Conservation (phyloP, 2,888 invertebrate genomes). For the Thera britannica region DNA sequence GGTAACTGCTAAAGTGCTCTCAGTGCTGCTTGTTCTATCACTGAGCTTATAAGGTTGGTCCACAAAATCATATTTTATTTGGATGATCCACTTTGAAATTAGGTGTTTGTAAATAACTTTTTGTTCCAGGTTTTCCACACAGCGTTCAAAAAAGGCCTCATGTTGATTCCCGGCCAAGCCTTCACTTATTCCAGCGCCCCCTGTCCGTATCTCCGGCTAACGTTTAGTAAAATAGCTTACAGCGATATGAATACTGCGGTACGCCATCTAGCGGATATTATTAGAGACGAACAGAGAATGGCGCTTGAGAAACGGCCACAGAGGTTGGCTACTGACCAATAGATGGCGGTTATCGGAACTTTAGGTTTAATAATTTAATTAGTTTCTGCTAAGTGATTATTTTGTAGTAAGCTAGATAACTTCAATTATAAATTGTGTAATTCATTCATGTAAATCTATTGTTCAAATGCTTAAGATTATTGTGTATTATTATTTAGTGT, state of each 20-base stretch:
- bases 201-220: conserved; percentile 88
- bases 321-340: conserved; percentile 54
- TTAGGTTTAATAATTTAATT: neutral
- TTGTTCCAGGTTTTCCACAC: conserved; percentile 73
- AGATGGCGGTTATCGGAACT: neutral
- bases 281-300: conserved; percentile 82
- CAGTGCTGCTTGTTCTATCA: too few species aligned
- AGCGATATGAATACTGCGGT: conserved; percentile 87
- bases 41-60: too few species aligned
- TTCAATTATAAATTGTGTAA: too few species aligned
- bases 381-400: neutral
- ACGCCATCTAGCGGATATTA: conserved; percentile 84
- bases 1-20: too few species aligned
- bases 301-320: conserved; percentile 48
- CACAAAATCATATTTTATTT: too few species aligned
- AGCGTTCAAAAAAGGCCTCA: conserved; percentile 87
- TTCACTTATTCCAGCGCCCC: conserved; percentile 87
- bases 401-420: neutral
- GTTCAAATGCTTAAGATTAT: too few species aligned
- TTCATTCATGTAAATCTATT: too few species aligned
- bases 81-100: neutral
- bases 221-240: conserved; percentile 88
- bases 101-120: too few species aligned
- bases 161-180: conserved; percentile 90
- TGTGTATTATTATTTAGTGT: too few species aligned